Base-by-base conservation (phyloP, 2,888 invertebrate genomes). In the Ferrisia virgata region DNA sequence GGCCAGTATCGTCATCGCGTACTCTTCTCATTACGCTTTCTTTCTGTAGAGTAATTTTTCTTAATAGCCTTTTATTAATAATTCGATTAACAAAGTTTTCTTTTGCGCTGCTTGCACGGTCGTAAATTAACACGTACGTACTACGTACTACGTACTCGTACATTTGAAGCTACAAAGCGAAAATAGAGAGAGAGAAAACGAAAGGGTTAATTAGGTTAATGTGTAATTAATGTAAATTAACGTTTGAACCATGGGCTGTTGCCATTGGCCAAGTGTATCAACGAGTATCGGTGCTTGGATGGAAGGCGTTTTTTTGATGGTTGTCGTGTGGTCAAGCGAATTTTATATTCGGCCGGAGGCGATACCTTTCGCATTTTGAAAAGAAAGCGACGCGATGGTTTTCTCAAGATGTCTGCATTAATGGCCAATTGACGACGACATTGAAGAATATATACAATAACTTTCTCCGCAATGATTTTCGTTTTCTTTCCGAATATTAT, bases 401-500 rank as follows among this genome's bases (percentile, higher is more conserved):
- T 69, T 76, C 72, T 83, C 83, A 18, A 18, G 43, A 53, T n/a
- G 47, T 58, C 25, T 9, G 28, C 43, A 79, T 58, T 79, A 78
- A 84, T 47, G 53, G 72, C 18, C 78, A 36, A 84, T 76, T 84
- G 84, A 79, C 82, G 72, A 36, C 82, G 82, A 69, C 82, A 39
- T 39, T 69, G 36, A 76, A 64, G 64, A 64, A 76, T 36, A 76
- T 31, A 69, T 28, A 76, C 72, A 64, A 82, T 69, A 82, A 82
- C 82, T 82, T 82, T 82, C 82, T 22, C 82, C 82, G 40, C 25
- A 3, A 72, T 82, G 82, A 82, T 82, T 82, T 82, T 82, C 84
- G 53, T 58, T 84, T 84, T 78, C 84, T 78, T 69, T 85, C n/a
- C 64, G 79, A 58, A 80, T 53, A 82, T 72, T 53, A 82, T 72